Percentiles rank a stretch among this genome's conserved stretches.
Conservation (phyloP, 2,113 vertebrate species). For the Leptocoma aspasia region DNA sequence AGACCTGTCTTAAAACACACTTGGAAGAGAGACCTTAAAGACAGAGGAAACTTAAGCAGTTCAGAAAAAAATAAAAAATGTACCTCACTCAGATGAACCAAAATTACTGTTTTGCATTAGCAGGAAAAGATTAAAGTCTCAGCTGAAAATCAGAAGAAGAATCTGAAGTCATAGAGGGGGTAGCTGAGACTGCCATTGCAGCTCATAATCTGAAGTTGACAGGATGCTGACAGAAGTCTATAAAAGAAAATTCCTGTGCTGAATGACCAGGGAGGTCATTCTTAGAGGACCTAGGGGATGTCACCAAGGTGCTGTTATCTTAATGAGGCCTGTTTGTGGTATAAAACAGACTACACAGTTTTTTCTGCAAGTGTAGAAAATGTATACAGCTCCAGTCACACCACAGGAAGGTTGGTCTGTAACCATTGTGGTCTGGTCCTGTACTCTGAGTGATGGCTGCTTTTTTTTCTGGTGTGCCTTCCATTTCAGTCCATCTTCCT, state of each 20-base stretch:
- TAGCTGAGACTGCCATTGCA: background rate
- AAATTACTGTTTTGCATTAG: background rate
- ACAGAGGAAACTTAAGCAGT: background rate
- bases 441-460: background rate
- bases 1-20: background rate
- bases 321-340: background rate
- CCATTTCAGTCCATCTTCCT: background rate
- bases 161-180: background rate
- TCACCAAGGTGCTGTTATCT: background rate
- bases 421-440: background rate
- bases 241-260: background rate
- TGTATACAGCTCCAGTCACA: background rate
- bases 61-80: background rate
- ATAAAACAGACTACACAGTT: background rate
- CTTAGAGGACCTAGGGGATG: background rate
- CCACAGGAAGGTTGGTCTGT: background rate
- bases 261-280: background rate
- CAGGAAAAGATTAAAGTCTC: background rate
- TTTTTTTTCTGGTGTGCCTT: background rate
- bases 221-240: background rate
- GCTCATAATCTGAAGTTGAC: background rate
- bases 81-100: background rate
- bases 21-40: background rate
- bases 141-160: background rate
- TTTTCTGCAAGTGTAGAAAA: background rate